Base-by-base conservation (phyloP, 1,140 invertebrate species). In the Hylaeus anthracinus region DNA sequence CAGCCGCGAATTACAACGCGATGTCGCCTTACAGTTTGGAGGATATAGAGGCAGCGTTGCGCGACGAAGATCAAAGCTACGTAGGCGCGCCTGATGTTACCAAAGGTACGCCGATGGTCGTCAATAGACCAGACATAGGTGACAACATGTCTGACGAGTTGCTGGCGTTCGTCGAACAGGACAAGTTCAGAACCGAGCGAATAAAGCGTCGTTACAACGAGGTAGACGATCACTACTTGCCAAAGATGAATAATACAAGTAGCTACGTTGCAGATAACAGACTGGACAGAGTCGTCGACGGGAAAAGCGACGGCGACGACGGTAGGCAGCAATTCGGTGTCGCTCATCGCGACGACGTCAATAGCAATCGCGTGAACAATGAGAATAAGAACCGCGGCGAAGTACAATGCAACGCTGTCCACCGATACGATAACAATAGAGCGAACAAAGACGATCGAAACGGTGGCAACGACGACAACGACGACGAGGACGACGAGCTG, bases 131-230 rank as follows among this genome's bases (percentile, higher is more conserved):
- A 0, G 71, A 83, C 56, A 94, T 93, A 26, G 93, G 94, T 55
- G 91, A 94, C 53, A 92, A 93, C 51, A 90, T 92, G 8, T 93
- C 95, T 61, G 97, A 98, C 85, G 97, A 98, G 72, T 92, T 98
- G 45, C 95, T 96, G 0, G 95, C 96, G 39, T 98, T 98, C 88
- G 97, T 97, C 0, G 96, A 97, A 82, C 97, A 97, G 66, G 96
- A 97, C 83, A 96, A 96, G 0, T 95, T 96, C 12, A 93, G 97
- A 45, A 97, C 97, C 0, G 97, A 98, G 87, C 93, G 97, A 43
- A 95, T 98, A 3, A 96, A 96, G 80, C 96, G 97, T 84, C 95
- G 97, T 37, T 98, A 95, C 82, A 94, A 92, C 77, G 91, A 94
- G 6, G 85, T 90, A 2, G 92, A 93, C 0, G 82, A 89, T 0